phyloP scores from a whole-genome alignment of 2,113 vertebrate species.

The Bufo bufo region DNA sequence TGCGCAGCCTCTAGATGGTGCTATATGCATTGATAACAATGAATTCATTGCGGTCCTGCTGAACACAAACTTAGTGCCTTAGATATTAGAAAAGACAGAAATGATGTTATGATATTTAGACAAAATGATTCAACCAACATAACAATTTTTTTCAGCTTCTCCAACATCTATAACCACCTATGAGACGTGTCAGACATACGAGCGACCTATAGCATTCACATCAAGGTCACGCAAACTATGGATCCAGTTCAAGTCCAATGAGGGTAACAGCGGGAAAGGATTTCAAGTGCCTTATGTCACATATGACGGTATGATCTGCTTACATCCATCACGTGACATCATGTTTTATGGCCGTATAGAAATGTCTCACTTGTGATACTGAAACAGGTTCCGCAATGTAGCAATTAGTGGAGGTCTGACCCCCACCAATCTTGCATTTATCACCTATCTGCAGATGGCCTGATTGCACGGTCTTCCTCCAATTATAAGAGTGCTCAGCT shows the following conservation, averaged over 20 bases:
- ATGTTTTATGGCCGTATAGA: neutral
- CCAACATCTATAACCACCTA: slow-evolving; percentile 92
- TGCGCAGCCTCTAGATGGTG: neutral
- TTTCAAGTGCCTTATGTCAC: slow-evolving; percentile 95
- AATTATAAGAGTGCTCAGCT: too few species aligned
- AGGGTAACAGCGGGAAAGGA: slow-evolving; percentile 91
- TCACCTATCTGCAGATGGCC: neutral
- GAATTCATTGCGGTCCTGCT: neutral
- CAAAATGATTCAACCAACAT: neutral
- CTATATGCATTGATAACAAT: neutral
- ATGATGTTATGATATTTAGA: neutral
- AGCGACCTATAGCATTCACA: slow-evolving; percentile 92
- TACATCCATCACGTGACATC: neutral
- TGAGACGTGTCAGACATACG: slow-evolving; percentile 92
- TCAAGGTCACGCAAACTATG: slow-evolving; percentile 90
- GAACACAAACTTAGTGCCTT: neutral
- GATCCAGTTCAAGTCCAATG: slow-evolving; percentile 94
- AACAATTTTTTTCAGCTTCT: slow-evolving; percentile 72
- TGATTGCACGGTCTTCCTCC: too few species aligned
- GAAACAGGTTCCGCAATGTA: too few species aligned
- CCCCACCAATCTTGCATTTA: neutral
- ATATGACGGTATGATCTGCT: slow-evolving; percentile 79
- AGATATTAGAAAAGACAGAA: neutral
- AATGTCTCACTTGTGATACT: too few species aligned
- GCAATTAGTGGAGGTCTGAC: too few species aligned